A percentile compares a stretch with the other conserved stretches of the same genome.
These are phyloP conservation scores for Paralvinella palmiformis DNA, from an alignment of 1,140 invertebrate genomes.

Conservation along the genomic window DNA sequence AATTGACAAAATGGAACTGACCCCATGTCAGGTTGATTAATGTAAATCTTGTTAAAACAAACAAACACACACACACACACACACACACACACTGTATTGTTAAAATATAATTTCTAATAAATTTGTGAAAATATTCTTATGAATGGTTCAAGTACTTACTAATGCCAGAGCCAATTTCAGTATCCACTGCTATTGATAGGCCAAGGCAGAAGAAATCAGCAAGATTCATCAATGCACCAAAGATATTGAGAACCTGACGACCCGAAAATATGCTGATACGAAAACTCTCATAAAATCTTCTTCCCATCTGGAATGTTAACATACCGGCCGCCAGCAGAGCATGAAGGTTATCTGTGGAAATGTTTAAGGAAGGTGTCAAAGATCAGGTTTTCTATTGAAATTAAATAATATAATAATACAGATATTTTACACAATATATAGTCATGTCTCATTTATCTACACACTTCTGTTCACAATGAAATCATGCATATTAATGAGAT, in stretches of 20 bases:
- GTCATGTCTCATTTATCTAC: no score
- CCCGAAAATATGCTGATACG: slow-evolving; percentile 8
- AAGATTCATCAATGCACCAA: neutral
- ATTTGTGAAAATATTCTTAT: neutral
- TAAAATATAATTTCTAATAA: neutral
- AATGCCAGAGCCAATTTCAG: neutral
- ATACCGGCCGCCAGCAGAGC: neutral
- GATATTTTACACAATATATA: no score
- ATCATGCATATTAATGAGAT: no score
- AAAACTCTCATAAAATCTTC: slow-evolving; percentile 4
- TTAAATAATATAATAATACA: no score
- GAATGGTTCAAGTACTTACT: neutral
- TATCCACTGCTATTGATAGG: neutral
- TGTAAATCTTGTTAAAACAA: neutral
- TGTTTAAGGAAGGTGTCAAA: no score
- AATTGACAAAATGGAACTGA: neutral
- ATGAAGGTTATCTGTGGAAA: neutral
- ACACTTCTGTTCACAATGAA: no score
- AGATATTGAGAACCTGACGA: neutral
- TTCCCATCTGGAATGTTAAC: neutral
- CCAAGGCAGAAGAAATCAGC: neutral
- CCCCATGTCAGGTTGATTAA: neutral
- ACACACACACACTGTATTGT: neutral
- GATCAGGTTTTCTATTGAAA: no score
- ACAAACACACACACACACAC: neutral